Percentiles rank a stretch among this genome's conserved stretches.
These are phyloP conservation scores for Heliconius aoede DNA, from an alignment of 2,888 invertebrate species.

Conservation along the genomic window DNA sequence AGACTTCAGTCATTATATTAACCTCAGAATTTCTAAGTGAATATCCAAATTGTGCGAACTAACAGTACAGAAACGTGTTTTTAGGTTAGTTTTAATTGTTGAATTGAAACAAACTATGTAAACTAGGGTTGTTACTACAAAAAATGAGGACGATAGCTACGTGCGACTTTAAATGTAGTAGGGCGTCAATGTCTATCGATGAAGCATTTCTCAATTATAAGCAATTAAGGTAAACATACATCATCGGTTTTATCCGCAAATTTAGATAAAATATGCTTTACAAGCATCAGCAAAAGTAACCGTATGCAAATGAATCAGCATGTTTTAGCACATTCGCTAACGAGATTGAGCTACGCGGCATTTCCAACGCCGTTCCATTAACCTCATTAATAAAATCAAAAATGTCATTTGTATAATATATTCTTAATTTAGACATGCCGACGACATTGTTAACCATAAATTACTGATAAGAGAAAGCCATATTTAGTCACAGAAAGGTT, in stretches of 20 bases:
- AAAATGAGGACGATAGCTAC: slow-evolving; percentile 33
- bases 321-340: slow-evolving; percentile 73
- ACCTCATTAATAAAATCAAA: slow-evolving; percentile 67
- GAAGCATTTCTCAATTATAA: slow-evolving; percentile 45
- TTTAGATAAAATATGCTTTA: slow-evolving; percentile 49
- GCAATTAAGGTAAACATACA: slow-evolving; percentile 42
- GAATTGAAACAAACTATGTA: not conserved
- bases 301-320: slow-evolving; percentile 83
- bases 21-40: not conserved
- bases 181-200: slow-evolving; percentile 46
- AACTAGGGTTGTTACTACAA: slow-evolving; percentile 4
- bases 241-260: slow-evolving; percentile 36
- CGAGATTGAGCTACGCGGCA: slow-evolving; percentile 80
- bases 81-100: slow-evolving; percentile 25
- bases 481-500: slow-evolving; percentile 78
- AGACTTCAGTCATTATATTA: slow-evolving; percentile 8
- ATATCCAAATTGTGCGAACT: not conserved
- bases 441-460: slow-evolving; percentile 60
- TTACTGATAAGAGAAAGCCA: slow-evolving; percentile 79
- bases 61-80: slow-evolving; percentile 1
- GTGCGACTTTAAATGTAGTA: slow-evolving; percentile 40
- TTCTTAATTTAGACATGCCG: slow-evolving; percentile 51
- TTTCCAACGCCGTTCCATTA: slow-evolving; percentile 77
- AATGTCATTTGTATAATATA: slow-evolving; percentile 49
- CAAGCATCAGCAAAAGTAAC: slow-evolving; percentile 57